Conservation (phyloP, 2,888 invertebrate species). For the Hanleya hanleyi region DNA sequence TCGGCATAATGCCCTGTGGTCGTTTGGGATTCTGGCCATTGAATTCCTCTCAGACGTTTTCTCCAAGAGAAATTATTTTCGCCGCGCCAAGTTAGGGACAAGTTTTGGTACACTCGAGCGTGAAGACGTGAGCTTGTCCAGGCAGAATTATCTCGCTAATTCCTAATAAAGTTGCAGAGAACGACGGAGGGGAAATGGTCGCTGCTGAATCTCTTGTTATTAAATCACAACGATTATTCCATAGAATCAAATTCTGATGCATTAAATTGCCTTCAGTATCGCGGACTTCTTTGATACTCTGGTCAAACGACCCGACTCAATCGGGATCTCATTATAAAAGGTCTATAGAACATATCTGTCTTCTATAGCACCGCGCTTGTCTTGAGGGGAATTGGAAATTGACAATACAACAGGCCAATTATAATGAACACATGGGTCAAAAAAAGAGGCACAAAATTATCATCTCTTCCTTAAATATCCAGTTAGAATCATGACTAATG, state of each 20-base stretch:
- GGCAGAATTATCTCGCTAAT: conserved; percentile 9
- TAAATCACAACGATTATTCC: conserved; percentile 7
- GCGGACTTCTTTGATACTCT: background rate
- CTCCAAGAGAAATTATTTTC: no score
- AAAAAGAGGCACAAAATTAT: no score
- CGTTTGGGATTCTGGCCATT: background rate
- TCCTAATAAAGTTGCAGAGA: conserved; percentile 4
- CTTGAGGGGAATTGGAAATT: conserved; percentile 6
- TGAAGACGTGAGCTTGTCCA: background rate
- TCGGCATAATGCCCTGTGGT: background rate
- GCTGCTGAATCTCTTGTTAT: background rate
- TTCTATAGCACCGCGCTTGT: no score
- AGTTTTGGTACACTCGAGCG: background rate
- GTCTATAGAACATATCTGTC: no score
- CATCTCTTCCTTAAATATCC: no score
- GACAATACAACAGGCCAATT: background rate
- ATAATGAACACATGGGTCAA: background rate
- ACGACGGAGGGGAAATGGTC: background rate
- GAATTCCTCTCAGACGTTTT: no score
- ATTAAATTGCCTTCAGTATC: background rate
- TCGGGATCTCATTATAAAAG: no score
- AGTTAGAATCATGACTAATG: no score
- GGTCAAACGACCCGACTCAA: no score
- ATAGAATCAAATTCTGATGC: background rate
- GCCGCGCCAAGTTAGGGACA: background rate